These are phyloP conservation scores for Drosophila ironensis DNA, from an alignment of 1,140 invertebrate genomes.

Conservation along the genomic window DNA sequence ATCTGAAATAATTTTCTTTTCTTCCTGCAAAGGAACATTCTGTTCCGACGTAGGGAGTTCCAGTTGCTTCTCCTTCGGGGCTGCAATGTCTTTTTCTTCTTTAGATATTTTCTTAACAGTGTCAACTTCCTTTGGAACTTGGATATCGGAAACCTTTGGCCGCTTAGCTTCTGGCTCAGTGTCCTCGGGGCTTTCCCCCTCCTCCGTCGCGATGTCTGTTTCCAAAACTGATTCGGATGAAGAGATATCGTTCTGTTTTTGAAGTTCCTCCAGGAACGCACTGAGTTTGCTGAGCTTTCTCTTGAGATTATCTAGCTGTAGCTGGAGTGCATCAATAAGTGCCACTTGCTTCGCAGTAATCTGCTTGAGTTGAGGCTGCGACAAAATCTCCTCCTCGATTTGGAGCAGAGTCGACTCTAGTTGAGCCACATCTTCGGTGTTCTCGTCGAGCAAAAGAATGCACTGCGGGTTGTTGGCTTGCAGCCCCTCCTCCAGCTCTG, in stretches of 20 bases:
- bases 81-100: neutral
- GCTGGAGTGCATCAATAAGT: slow-evolving; percentile 52
- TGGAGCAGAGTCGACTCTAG: slow-evolving; percentile 51
- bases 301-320: slow-evolving; percentile 48
- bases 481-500: slow-evolving; percentile 58
- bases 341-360: slow-evolving; percentile 41
- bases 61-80: neutral
- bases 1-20: too few relatives aligned
- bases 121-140: neutral
- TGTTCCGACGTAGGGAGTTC: too few relatives aligned
- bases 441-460: slow-evolving; percentile 45
- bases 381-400: slow-evolving; percentile 65
- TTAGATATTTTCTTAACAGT: neutral
- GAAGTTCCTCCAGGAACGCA: slow-evolving; percentile 1
- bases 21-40: too few relatives aligned
- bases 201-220: slow-evolving; percentile 1
- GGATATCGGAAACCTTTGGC: slow-evolving; percentile 20
- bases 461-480: slow-evolving; percentile 45
- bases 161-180: slow-evolving; percentile 21
- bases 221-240: slow-evolving; percentile 25
- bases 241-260: slow-evolving; percentile 7
- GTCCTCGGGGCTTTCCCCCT: slow-evolving; percentile 12
- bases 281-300: slow-evolving; percentile 41
- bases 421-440: slow-evolving; percentile 46
- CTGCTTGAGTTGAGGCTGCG: slow-evolving; percentile 43